Evolutionary conservation across 2,113 vertebrate genomes (phyloP), one percentile per base, ranked within the genome.

Genomic region (Silurus asotus): DNA sequence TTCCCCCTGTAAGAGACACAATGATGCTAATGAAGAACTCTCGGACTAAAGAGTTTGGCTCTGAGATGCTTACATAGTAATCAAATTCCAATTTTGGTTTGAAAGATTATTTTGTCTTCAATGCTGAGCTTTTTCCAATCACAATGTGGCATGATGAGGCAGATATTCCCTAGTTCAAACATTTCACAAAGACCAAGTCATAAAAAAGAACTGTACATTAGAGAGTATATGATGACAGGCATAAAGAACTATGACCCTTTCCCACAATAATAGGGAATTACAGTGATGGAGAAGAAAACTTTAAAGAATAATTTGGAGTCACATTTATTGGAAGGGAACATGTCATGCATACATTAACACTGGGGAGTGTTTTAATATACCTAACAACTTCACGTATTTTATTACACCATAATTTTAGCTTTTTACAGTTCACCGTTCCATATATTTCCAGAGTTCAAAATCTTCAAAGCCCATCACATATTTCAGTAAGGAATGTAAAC

Each of bases 301-400:
- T 81, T 19, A 28, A 58, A 8, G 53, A 81, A 80, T 45, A 37
- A 75, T 76, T 87, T 67, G 64, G 15, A 55, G 72, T 74, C 72
- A 89, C 86, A 88, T 90, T 90, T 89, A 90, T 90, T 89, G 64
- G 82, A 74, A 80, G 83, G 83, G 67, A 84, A 82, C 49, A 82
- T 45, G 64, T 64, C 81, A 89, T 87, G 86, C 88, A 89, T 85
- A 86, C 62, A 70, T 75, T 55, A 78, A 89, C 83, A 86, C 65
- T 61, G n/a, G 82, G 67, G 59, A 75, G 75, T 58, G 48, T 20
- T 81, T 67, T 59, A 83, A 45, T 51, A 56, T 82, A 86, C 76
- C 51, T 53, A 45, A 88, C 20, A 75, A 84, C n/a, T 14, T 62
- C 61, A 45, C 10, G 15, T 49, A 20, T 5, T 25, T 55, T 56